A percentile compares a stretch with the other conserved stretches of the same genome.
phyloP scores from a whole-genome alignment of 1,140 invertebrate species.

The Ridgeia piscesae region DNA sequence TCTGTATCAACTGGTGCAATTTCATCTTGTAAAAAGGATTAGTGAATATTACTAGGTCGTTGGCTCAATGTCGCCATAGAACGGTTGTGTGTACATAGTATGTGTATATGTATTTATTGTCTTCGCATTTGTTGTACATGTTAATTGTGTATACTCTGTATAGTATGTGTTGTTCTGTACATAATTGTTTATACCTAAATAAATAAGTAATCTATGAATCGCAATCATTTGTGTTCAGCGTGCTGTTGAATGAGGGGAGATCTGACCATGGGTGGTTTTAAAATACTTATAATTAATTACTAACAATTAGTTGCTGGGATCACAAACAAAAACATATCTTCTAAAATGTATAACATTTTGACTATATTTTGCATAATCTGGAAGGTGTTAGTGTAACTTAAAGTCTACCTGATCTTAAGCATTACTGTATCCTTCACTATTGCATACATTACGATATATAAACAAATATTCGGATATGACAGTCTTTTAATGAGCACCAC shows the following conservation, averaged over 20 bases:
- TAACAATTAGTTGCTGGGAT: not conserved
- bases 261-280: not conserved
- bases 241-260: not conserved
- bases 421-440: no score
- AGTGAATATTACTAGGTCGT: no score
- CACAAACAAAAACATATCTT: not conserved
- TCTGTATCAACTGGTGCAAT: not conserved
- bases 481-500: no score
- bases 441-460: no score
- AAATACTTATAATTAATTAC: not conserved
- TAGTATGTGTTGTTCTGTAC: not conserved
- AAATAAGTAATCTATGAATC: constrained; percentile 6
- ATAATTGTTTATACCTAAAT: constrained; percentile 7
- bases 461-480: no score
- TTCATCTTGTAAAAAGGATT: not conserved
- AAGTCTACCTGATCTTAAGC: no score
- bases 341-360: no score
- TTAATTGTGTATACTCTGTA: constrained; percentile 2
- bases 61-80: not conserved
- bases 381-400: no score
- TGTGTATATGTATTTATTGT: not conserved
- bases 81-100: not conserved
- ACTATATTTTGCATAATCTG: no score
- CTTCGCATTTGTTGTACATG: not conserved
- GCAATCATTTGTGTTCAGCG: not conserved